Conservation (phyloP, 2,113 vertebrate species). For the Poecilia latipinna region DNA sequence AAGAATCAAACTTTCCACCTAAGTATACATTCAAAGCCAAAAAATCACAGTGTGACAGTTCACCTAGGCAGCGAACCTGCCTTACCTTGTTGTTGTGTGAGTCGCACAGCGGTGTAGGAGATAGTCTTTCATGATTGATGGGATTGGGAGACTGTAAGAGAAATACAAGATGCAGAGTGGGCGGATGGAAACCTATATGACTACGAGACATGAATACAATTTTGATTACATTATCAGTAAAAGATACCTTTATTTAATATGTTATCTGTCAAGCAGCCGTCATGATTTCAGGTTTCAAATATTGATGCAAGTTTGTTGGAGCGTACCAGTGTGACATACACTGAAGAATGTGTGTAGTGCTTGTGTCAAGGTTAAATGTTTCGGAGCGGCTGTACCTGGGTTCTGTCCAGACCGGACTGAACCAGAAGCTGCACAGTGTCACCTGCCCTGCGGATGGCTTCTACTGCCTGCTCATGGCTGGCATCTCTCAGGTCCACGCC, state of each 20-base stretch:
- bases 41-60: too few relatives aligned
- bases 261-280: constrained; percentile 28
- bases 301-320: constrained; percentile 11
- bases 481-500: constrained; percentile 92
- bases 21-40: too few relatives aligned
- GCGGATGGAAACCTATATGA: constrained; percentile 26
- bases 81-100: constrained; percentile 71
- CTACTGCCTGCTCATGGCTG: constrained; percentile 96
- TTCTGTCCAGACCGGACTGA: constrained; percentile 86
- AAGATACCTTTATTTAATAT: constrained; percentile 14
- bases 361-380: constrained; percentile 13
- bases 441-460: constrained; percentile 94
- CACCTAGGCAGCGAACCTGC: background rate
- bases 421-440: constrained; percentile 91
- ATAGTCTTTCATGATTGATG: constrained; percentile 53
- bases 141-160: constrained; percentile 59
- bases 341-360: background rate
- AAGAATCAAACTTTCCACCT: too few relatives aligned
- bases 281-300: constrained; percentile 12
- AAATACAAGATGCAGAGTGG: constrained; percentile 42
- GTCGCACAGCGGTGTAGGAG: constrained; percentile 41
- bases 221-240: constrained; percentile 2
- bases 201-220: constrained; percentile 11
- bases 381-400: constrained; percentile 82
- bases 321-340: background rate